Conservation (phyloP, 2,113 vertebrate genomes). For the Boleophthalmus pectinirostris region DNA sequence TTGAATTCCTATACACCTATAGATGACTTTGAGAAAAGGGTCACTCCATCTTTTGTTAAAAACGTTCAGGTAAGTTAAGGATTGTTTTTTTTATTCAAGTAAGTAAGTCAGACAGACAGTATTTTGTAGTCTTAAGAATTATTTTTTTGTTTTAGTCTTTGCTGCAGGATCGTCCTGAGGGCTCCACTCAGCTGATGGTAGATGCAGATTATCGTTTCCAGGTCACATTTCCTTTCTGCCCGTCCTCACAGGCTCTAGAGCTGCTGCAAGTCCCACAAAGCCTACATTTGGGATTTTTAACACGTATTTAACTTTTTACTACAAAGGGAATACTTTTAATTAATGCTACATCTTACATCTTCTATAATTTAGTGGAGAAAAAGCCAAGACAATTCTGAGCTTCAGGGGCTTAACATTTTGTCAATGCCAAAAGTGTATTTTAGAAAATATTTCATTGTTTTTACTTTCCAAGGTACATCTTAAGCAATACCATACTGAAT, state of each 20-base stretch:
- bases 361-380: background rate
- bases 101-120: background rate
- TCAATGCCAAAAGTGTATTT: background rate
- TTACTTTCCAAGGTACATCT: background rate
- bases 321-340: constrained; percentile 6
- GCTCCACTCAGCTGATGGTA: constrained; percentile 85
- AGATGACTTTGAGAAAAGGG: constrained; percentile 97
- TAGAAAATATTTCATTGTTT: background rate
- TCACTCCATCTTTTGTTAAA: constrained; percentile 90
- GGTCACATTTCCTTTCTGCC: constrained; percentile 91
- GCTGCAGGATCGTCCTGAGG: constrained; percentile 84
- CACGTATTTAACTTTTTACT: constrained; percentile 75
- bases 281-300: constrained; percentile 89
- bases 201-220: constrained; percentile 91
- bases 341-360: background rate
- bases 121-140: background rate
- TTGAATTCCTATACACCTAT: constrained; percentile 97
- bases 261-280: constrained; percentile 90
- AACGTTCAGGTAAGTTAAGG: constrained; percentile 88
- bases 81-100: background rate
- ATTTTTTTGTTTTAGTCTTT: constrained; percentile 78
- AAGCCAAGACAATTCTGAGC: too few species aligned
- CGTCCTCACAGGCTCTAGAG: constrained; percentile 89
- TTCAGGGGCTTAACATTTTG: background rate
- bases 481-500: background rate